Percentiles rank a stretch among this genome's conserved stretches.
Evolutionary conservation across 1,140 invertebrate species (phyloP).

Genomic region (Drosophila lowei): DNA sequence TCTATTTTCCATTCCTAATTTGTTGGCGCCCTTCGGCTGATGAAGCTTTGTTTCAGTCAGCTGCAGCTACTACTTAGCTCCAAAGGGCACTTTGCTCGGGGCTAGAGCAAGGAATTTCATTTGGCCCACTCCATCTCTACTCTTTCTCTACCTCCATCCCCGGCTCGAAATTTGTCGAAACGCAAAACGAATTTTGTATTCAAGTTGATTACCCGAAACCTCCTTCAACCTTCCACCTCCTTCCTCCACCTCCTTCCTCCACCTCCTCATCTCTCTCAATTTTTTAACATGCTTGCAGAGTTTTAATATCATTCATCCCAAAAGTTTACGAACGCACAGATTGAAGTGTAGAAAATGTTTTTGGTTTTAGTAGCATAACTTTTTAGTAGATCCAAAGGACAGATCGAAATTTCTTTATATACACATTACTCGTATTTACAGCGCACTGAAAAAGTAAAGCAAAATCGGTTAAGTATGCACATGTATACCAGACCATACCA

Average conservation of each 20-base stretch:
- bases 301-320: too few relatives aligned
- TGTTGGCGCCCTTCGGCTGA: slow-evolving; percentile 32
- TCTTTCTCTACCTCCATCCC: neutral
- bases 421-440: too few relatives aligned
- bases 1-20: slow-evolving; percentile 29
- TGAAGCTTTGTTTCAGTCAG: slow-evolving; percentile 15
- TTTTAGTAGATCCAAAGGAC: too few relatives aligned
- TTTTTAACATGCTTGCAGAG: too few relatives aligned
- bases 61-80: slow-evolving; percentile 3
- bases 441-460: too few relatives aligned
- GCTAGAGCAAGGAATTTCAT: slow-evolving; percentile 3
- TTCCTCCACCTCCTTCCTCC: neutral
- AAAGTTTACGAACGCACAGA: too few relatives aligned
- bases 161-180: slow-evolving; percentile 37
- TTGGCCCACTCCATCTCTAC: neutral
- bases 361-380: too few relatives aligned
- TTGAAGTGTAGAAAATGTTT: too few relatives aligned
- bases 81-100: neutral
- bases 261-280: too few relatives aligned
- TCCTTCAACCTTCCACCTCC: slow-evolving; percentile 2
- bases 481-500: too few relatives aligned
- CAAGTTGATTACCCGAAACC: slow-evolving; percentile 34
- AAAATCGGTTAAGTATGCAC: too few relatives aligned
- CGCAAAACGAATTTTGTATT: slow-evolving; percentile 37
- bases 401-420: too few relatives aligned